A percentile compares a stretch with the other conserved stretches of the same genome.
These are phyloP conservation scores for Turdus rufiventris DNA, from an alignment of 2,113 vertebrate species.

Conservation along the genomic window DNA sequence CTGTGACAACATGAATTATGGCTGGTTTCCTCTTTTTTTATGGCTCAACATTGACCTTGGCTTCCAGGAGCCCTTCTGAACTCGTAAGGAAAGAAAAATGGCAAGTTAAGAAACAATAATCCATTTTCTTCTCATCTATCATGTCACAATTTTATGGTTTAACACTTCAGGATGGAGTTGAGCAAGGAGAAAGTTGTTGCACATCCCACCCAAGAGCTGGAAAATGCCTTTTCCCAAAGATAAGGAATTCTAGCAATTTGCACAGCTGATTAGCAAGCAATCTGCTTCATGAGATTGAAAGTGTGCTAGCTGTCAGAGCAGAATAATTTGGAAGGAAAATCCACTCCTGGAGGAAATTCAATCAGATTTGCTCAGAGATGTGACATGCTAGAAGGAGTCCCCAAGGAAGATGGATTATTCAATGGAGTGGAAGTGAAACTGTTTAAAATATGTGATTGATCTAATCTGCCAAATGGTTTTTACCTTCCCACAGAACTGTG, in stretches of 20 bases:
- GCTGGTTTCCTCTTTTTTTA: neutral
- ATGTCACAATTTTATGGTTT: neutral
- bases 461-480: neutral
- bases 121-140: neutral
- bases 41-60: neutral
- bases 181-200: neutral
- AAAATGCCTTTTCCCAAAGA: neutral
- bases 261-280: neutral
- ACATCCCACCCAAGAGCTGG: neutral
- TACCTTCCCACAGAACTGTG: neutral
- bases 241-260: neutral
- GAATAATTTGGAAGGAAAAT: neutral
- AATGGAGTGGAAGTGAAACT: neutral
- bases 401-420: neutral
- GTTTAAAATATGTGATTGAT: neutral
- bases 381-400: neutral
- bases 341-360: conserved; percentile 9
- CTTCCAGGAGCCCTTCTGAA: neutral
- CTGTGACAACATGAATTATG: neutral
- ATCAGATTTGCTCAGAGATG: neutral
- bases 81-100: conserved; percentile 15
- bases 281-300: neutral
- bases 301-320: neutral
- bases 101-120: neutral
- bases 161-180: neutral